A percentile compares a stretch with the other conserved stretches of the same genome.
These are phyloP conservation scores for Pao palembangensis DNA, from an alignment of 2,113 vertebrate species.

Conservation along the genomic window DNA sequence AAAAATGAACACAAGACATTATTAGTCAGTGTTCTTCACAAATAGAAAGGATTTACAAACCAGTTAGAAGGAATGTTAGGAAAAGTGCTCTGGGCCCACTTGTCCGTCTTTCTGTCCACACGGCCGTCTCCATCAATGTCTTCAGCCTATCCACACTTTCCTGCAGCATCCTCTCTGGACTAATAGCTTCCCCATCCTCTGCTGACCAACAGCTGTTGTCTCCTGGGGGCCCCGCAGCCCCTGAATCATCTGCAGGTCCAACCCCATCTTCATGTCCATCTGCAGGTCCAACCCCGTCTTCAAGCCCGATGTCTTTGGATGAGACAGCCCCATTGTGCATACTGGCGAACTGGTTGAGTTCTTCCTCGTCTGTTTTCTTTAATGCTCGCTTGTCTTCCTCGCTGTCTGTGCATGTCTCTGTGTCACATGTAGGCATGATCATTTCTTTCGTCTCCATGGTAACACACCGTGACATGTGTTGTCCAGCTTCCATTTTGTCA, in stretches of 20 bases:
- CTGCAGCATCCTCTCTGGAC: conserved; percentile 56
- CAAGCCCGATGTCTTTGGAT: conserved; percentile 9
- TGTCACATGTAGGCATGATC: not conserved
- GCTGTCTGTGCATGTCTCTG: not conserved
- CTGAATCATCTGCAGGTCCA: not conserved
- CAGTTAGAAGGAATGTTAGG: not conserved
- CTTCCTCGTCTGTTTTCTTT: not conserved
- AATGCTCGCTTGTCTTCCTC: not conserved
- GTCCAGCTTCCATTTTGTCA: conserved; percentile 41
- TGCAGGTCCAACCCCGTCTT: not conserved
- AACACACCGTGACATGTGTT: not conserved
- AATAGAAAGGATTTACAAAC: no score
- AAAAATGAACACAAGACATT: not conserved
- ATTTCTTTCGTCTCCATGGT: not conserved
- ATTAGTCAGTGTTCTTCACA: no score
- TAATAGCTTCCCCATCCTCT: conserved; percentile 29
- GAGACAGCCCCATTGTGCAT: conserved; percentile 2
- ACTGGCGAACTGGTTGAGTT: conserved; percentile 20
- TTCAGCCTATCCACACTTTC: conserved; percentile 63
- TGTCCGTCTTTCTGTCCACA: conserved; percentile 45
- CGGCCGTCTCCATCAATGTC: conserved; percentile 58
- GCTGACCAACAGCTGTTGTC: not conserved
- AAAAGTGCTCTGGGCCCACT: conserved; percentile 35
- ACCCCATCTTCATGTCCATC: conserved; percentile 4
- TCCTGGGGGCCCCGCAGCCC: no score